phyloP scores from a whole-genome alignment of 2,113 vertebrate species.

The Bufo bufo region DNA sequence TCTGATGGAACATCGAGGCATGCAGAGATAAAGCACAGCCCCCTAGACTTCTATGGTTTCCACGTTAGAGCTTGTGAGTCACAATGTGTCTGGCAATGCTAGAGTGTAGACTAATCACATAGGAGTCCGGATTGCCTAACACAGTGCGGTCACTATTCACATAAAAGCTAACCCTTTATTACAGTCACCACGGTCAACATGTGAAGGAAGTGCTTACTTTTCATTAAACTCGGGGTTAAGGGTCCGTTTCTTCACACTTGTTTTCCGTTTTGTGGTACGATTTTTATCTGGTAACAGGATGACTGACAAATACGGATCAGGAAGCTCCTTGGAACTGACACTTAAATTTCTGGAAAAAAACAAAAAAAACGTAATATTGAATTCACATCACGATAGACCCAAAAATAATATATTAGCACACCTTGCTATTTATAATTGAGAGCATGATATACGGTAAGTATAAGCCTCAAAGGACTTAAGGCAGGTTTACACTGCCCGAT shows the following conservation, averaged over 20 bases:
- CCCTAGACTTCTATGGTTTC: not conserved
- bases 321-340: slow-evolving; percentile 78
- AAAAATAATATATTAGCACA: not conserved
- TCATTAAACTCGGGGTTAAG: slow-evolving; percentile 88
- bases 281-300: slow-evolving; percentile 87
- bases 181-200: not conserved
- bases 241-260: slow-evolving; percentile 81
- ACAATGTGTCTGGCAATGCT: not conserved
- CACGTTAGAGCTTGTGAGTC: no score
- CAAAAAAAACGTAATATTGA: not conserved
- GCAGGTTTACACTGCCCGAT: no score
- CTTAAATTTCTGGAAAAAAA: slow-evolving; percentile 72
- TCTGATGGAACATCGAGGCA: no score
- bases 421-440: not conserved
- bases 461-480: no score
- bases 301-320: slow-evolving; percentile 85
- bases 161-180: not conserved
- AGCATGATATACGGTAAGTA: not conserved
- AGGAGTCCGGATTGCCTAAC: not conserved
- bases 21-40: no score
- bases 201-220: slow-evolving; percentile 68
- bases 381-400: not conserved
- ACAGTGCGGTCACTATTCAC: not conserved
- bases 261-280: slow-evolving; percentile 85
- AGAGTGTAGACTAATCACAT: not conserved